Evolutionary conservation across 37 sponge, comb jelly and placozoan genomes (phyloP).

Genomic region (Corticium candelabrum): DNA sequence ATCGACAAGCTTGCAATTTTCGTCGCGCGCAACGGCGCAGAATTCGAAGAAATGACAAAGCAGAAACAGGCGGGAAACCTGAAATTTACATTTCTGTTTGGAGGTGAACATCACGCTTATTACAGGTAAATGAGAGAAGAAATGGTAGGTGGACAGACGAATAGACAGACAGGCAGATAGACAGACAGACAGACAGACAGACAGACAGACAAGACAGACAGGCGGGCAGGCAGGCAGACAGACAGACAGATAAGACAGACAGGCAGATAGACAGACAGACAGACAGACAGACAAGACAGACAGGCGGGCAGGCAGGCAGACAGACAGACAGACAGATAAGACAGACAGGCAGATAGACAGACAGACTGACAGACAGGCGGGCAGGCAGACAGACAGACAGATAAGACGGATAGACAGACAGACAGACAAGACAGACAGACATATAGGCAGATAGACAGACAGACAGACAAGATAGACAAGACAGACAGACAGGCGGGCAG

Average conservation of each 20-base stretch:
- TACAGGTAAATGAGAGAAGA: slow-evolving; percentile 63
- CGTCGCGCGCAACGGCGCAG: slow-evolving; percentile 94
- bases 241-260: not conserved
- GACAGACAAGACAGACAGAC: not conserved
- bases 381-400: too few relatives aligned
- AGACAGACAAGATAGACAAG: not conserved
- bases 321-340: too few relatives aligned
- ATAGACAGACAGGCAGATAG: not conserved
- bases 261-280: not conserved
- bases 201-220: not conserved
- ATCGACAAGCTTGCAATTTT: slow-evolving; percentile 96
- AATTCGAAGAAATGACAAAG: slow-evolving; percentile 96
- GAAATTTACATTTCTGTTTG: slow-evolving; percentile 91
- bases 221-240: too few relatives aligned
- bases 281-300: not conserved
- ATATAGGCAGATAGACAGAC: not conserved
- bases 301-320: not conserved
- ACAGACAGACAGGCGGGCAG: not conserved
- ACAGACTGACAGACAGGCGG: not conserved
- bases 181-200: not conserved
- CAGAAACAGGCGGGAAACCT: slow-evolving; percentile 85
- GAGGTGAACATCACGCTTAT: slow-evolving; percentile 79
- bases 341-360: not conserved
- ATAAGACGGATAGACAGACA: too few relatives aligned
- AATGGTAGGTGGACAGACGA: slow-evolving; percentile 8